A percentile compares a stretch with the other conserved stretches of the same genome.
phyloP scores from a whole-genome alignment of 2,888 invertebrate genomes.

The Macrophya annulata region DNA sequence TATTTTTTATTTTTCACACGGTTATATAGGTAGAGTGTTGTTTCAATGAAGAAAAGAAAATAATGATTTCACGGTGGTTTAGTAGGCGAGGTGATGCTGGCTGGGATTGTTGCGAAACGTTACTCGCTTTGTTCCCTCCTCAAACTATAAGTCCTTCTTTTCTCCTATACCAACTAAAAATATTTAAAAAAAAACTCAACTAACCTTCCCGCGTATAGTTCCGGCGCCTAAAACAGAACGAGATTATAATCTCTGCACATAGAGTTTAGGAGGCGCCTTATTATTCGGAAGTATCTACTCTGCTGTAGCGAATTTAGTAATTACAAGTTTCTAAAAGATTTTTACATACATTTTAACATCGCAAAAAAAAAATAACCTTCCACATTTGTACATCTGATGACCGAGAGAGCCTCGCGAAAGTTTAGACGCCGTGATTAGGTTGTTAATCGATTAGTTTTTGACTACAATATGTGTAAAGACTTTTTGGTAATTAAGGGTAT shows the following conservation, averaged over 20 bases:
- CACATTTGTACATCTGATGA: not conserved
- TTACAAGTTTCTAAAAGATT: not conserved
- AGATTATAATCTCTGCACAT: not conserved
- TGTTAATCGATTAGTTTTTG: conserved; percentile 8
- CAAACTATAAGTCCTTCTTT: not conserved
- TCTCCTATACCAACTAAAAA: not conserved
- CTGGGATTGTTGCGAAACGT: conserved; percentile 24
- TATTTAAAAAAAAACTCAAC: not conserved
- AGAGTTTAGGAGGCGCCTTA: not conserved
- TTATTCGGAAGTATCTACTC: not conserved
- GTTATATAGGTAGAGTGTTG: not conserved
- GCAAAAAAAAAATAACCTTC: not conserved
- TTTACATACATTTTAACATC: not conserved
- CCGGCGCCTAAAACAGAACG: conserved; percentile 2
- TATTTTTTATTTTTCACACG: conserved; percentile 10
- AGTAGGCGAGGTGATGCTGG: not conserved
- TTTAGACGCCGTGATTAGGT: not conserved
- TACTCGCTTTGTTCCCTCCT: not conserved
- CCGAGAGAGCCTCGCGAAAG: not conserved
- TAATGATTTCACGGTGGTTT: conserved; percentile 35
- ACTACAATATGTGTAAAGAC: no score
- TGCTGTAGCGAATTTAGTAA: not conserved
- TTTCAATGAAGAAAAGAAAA: not conserved
- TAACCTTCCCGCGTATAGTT: not conserved
- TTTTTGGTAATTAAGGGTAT: not conserved